A percentile compares a stretch with the other conserved stretches of the same genome.
These are phyloP conservation scores for Pristionchus mayeri DNA, from an alignment of 2,888 invertebrate genomes.

Conservation along the genomic window DNA sequence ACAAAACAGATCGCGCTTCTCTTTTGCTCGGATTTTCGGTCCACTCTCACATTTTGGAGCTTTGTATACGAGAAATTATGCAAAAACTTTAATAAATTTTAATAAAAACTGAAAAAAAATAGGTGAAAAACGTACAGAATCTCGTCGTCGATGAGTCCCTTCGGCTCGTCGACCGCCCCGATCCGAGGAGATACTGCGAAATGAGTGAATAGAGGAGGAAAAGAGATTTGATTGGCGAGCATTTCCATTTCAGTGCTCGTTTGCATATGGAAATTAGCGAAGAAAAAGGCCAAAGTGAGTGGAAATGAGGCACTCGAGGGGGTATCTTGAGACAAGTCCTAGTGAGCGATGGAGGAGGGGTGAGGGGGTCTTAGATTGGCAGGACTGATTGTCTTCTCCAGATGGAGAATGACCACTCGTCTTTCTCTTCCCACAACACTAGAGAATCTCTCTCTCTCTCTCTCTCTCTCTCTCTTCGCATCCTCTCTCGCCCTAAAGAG, in stretches of 20 bases:
- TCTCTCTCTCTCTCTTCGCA: slow-evolving; percentile 88
- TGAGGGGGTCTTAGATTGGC: no score
- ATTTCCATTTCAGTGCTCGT: no score
- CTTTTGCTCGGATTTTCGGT: neutral
- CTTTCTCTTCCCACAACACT: slow-evolving; percentile 79
- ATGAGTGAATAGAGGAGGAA: neutral
- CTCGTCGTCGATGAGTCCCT: slow-evolving; percentile 52
- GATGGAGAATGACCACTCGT: slow-evolving; percentile 81
- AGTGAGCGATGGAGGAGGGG: neutral
- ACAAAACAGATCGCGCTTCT: neutral
- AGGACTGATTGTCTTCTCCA: slow-evolving; percentile 77
- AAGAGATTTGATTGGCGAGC: no score
- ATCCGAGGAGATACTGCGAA: slow-evolving; percentile 40
- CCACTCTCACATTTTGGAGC: no score
- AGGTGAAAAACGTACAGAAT: slow-evolving; percentile 45
- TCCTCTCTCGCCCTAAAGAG: neutral
- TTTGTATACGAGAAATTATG: no score
- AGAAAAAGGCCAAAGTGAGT: no score
- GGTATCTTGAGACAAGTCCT: slow-evolving; percentile 4
- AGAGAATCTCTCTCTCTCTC: neutral
- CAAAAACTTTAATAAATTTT: no score
- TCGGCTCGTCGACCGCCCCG: slow-evolving; percentile 11
- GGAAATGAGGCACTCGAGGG: no score
- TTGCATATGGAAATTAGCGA: no score
- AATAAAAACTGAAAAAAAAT: neutral